Base-by-base conservation (phyloP, 2,797 vertebrate genomes). In the Chaunax sp. region DNA sequence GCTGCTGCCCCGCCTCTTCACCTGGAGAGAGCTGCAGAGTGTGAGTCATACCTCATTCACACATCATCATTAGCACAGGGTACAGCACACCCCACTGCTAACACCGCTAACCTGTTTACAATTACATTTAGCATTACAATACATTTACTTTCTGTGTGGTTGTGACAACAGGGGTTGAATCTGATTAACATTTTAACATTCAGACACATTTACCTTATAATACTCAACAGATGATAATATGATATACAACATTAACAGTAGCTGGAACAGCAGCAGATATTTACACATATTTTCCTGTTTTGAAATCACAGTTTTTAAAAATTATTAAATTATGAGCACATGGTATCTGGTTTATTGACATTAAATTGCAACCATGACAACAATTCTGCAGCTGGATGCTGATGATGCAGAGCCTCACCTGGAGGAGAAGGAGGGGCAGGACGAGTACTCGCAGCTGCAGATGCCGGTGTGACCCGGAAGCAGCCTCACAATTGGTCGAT, bases 391-490 rank as follows among this genome's bases (percentile, higher is more conserved):
- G 96, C 90, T 98, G 82, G 96, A 97, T 0, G 95, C 95, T 0
- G 94, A 96, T 0, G 96, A 97, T 23, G 91, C 93, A 0, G 95
- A 96, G 89, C 96, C 95, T 0, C 92, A 91, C 30, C 91, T 95
- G 3, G 95, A 96, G 5, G 95, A 96, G 74, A 94, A 94, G 76
- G 95, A 97, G 70, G 96, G 94, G 0, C 93, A 95, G 78, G 96
- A 97, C 0, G 95, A 97, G 75, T 96, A 97, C 85, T 92, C 96
- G 0, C 95, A 97, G 87, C 95, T 95, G 93, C 95, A 95, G 51
- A 96, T 96, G 96, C 95, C 96, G 0, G 95, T 96, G 78, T 97
- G 90, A 94, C 44, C 57, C 0, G 1, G 3, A 5, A 22, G 38
- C 45, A 8, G 15, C 13, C 6, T n/a, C 2, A 0, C 15, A 44